Evolutionary conservation across 2,113 vertebrate species (phyloP).

Genomic region (Loxodonta africana): DNA sequence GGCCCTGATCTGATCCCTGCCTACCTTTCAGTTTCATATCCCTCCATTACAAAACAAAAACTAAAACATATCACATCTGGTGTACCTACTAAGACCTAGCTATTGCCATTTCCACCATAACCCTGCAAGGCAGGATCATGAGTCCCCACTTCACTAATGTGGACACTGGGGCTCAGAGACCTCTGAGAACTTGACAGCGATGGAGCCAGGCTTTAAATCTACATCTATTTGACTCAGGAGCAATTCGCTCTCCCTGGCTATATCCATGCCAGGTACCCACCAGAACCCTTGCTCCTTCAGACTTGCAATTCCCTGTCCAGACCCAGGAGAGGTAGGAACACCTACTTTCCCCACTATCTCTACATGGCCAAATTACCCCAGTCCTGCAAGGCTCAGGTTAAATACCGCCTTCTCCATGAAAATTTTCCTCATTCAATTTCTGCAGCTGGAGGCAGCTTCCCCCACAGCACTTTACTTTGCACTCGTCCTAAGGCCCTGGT

Average conservation of each 20-base stretch:
- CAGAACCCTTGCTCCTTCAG: background rate
- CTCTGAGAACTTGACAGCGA: background rate
- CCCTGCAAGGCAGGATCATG: background rate
- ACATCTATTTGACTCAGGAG: background rate
- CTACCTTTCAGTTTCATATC: background rate
- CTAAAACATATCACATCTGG: background rate
- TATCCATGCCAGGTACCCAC: background rate
- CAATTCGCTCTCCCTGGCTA: background rate
- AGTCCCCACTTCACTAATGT: background rate
- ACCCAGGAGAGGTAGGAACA: no score
- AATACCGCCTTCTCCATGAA: background rate
- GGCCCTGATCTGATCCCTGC: background rate
- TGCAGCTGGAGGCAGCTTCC: background rate
- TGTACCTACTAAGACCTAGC: background rate
- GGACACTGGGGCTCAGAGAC: background rate
- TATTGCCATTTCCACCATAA: background rate
- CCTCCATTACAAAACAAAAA: background rate
- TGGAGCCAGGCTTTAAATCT: slow-evolving; percentile 14
- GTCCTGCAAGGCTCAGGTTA: background rate
- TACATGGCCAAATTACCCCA: background rate
- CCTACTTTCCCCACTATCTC: background rate
- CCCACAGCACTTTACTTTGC: background rate
- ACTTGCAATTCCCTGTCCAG: background rate
- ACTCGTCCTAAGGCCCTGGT: background rate
- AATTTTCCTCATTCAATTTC: background rate